Base-by-base conservation (phyloP, 2,797 vertebrate species). In the Momotus momota region DNA sequence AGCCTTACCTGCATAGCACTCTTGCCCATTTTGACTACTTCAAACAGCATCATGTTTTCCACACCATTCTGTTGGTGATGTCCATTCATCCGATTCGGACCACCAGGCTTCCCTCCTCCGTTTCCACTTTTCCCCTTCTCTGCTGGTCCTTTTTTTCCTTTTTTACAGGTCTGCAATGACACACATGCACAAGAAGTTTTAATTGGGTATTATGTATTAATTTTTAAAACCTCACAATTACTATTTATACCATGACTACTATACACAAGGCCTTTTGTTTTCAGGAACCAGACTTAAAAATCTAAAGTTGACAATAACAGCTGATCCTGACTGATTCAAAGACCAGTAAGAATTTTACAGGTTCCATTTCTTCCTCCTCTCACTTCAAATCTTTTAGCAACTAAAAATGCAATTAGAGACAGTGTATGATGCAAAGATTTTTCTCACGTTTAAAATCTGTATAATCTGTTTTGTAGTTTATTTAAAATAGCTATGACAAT, bases 51-150 rank as follows among this genome's bases (percentile, higher is more conserved):
- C 98, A 99, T 99, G 98, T 99, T 99, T 98, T 99, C 99, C 98
- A 99, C 99, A 98, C 99, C 99, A 98, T 99, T 99, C 98, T 99
- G 99, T 96, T 99, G 99, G 95, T 99, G 99, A 98, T 99, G 99
- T 96, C 99, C 99, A 98, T 99, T 99, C 98, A 99, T 98, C 98
- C 99, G 98, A 95, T 98, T 98, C 12, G 98, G 98, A 93, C 98
- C 98, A 94, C 98, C 98, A 33, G 98, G 97, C 55, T 98, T 98
- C 84, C 99, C 99, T 97, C 99, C 99, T 93, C 98, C 98, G 98
- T 99, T 99, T 96, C 99, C 98, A 86, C 98, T 96, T 93, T 98
- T 98, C 13, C 97, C 98, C 97, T 99, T 99, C 97, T 99, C 99
- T 94, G 98, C 98, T 65, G 98, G 97, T 74, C 97, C 98, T 94